phyloP scores from a whole-genome alignment of 2,797 vertebrate species.

The Pelodytes ibericus region DNA sequence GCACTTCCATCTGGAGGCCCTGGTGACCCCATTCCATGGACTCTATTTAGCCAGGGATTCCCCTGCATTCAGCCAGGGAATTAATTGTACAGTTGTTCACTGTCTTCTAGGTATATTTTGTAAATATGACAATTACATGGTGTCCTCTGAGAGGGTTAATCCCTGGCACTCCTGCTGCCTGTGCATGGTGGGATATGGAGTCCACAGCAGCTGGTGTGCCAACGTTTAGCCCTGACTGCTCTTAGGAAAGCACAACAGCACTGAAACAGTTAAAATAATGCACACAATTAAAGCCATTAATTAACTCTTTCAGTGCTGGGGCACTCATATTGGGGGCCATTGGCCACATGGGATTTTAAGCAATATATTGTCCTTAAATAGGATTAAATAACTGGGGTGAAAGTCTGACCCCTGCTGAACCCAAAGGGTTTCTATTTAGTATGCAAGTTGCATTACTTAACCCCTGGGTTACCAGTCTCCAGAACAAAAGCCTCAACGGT shows the following conservation, averaged over 20 bases:
- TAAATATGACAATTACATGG: constrained; percentile 21
- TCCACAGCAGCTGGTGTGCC: too few relatives aligned
- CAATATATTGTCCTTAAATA: constrained; percentile 56
- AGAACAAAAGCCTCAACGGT: background rate
- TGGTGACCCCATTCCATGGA: constrained; percentile 57
- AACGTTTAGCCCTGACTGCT: too few relatives aligned
- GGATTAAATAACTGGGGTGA: constrained; percentile 71
- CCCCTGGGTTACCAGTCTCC: background rate
- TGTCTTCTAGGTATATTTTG: constrained; percentile 19
- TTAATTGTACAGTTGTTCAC: constrained; percentile 7
- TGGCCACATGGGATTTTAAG: background rate
- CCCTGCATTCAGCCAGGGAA: too few relatives aligned
- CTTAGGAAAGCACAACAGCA: background rate
- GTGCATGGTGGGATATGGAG: too few relatives aligned
- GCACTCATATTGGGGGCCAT: background rate
- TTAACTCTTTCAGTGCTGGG: constrained; percentile 6
- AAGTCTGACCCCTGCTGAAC: constrained; percentile 78
- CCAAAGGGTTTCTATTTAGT: constrained; percentile 73
- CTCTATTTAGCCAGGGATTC: background rate
- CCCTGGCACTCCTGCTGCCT: too few relatives aligned
- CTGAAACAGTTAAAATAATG: background rate
- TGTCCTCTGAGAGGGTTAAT: too few relatives aligned
- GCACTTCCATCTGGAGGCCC: constrained; percentile 70
- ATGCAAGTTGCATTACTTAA: constrained; percentile 70
- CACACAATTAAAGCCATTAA: background rate